These are phyloP conservation scores for Hirtodrosophila alboralis DNA, from an alignment of 2,888 invertebrate species.

Conservation along the genomic window DNA sequence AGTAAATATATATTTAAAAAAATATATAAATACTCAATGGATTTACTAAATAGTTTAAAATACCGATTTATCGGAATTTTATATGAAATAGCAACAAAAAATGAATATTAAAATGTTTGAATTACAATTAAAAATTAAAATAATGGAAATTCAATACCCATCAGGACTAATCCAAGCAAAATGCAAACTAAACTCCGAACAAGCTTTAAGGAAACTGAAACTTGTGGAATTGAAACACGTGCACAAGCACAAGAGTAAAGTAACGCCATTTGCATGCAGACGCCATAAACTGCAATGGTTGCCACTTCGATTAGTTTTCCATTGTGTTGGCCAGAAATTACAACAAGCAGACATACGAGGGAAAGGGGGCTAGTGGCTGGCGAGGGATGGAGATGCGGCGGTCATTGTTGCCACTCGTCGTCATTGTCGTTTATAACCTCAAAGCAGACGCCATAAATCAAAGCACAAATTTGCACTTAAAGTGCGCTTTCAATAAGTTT, in stretches of 20 bases:
- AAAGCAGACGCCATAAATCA: conserved; percentile 81
- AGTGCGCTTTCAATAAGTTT: conserved; percentile 74
- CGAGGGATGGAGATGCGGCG: conserved; percentile 20
- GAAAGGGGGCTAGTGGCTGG: conserved; percentile 2
- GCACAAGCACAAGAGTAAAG: conserved; percentile 12
- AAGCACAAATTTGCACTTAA: conserved; percentile 72
- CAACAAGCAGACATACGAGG: conserved; percentile 5
- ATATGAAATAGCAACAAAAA: too few species aligned
- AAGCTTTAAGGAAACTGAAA: neutral
- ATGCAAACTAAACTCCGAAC: too few species aligned
- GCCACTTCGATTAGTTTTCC: conserved; percentile 66
- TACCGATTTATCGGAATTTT: too few species aligned
- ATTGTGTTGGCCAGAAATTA: conserved; percentile 37
- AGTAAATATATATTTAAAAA: too few species aligned
- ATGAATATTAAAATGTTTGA: too few species aligned
- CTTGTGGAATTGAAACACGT: conserved; percentile 17
- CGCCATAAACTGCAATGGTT: conserved; percentile 65
- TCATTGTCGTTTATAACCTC: conserved; percentile 54
- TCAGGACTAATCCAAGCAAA: too few species aligned
- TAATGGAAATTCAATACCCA: too few species aligned
- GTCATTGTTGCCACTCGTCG: conserved; percentile 64
- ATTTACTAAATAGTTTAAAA: too few species aligned
- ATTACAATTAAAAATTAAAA: too few species aligned
- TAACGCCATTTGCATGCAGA: conserved; percentile 73
- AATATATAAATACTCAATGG: too few species aligned